Conservation (phyloP, 2,888 invertebrate genomes). For the Cremastinae sp. region DNA sequence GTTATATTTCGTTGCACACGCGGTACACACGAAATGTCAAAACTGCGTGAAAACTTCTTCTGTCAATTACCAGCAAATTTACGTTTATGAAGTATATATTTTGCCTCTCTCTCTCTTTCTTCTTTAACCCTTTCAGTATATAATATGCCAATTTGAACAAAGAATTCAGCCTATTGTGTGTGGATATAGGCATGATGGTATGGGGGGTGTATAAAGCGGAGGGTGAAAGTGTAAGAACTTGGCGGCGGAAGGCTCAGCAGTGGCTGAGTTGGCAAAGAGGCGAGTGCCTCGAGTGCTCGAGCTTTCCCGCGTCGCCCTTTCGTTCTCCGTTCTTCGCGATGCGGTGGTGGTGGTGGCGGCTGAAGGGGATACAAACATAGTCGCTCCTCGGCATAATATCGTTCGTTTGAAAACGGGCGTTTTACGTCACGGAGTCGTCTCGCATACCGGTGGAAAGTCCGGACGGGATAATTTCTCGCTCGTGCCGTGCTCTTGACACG, state of each 20-base stretch:
- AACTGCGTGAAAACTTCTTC: slow-evolving; percentile 23
- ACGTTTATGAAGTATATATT: slow-evolving; percentile 13
- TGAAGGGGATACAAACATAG: slow-evolving; percentile 33
- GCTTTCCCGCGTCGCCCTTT: slow-evolving; percentile 35
- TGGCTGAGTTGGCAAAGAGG: slow-evolving; percentile 51
- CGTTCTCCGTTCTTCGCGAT: too few relatives aligned
- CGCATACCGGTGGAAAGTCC: slow-evolving; percentile 43
- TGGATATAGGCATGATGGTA: too few relatives aligned
- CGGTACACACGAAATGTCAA: slow-evolving; percentile 7
- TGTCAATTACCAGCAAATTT: slow-evolving; percentile 30
- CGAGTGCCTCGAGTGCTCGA: slow-evolving; percentile 38
- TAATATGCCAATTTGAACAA: slow-evolving; percentile 38
- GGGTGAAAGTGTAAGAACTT: slow-evolving; percentile 35
- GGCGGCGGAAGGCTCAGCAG: slow-evolving; percentile 48
- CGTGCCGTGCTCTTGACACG: slow-evolving; percentile 69
- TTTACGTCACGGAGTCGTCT: slow-evolving; percentile 58
- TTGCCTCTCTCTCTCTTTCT: slow-evolving; percentile 8
- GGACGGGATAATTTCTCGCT: slow-evolving; percentile 73
- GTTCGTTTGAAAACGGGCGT: slow-evolving; percentile 45
- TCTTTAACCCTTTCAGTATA: slow-evolving; percentile 3
- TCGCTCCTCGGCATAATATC: too few relatives aligned
- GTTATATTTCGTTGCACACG: not conserved
- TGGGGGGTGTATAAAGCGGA: slow-evolving; percentile 6
- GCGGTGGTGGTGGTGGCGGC: too few relatives aligned
- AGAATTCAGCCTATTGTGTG: too few relatives aligned